Percentiles rank a stretch among this genome's conserved stretches.
Evolutionary conservation across 2,113 vertebrate species (phyloP).

Genomic region (Podiceps cristatus): DNA sequence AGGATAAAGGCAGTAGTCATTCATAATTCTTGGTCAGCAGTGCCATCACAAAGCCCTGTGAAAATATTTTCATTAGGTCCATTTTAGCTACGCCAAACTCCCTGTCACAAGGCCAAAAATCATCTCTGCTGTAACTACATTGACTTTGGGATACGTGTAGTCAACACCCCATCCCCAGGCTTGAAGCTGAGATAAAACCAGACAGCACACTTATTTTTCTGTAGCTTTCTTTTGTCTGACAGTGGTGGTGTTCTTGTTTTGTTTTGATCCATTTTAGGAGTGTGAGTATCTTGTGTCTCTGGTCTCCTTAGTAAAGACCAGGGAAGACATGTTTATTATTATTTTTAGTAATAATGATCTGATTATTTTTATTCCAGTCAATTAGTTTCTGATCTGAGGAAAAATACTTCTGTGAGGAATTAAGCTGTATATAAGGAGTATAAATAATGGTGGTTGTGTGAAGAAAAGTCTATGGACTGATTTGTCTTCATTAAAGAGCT

Average conservation of each 20-base stretch:
- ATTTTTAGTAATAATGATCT: neutral
- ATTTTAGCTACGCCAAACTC: neutral
- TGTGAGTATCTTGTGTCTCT: neutral
- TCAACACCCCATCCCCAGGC: neutral
- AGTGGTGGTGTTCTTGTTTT: neutral
- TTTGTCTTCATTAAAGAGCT: neutral
- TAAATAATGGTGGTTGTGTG: neutral
- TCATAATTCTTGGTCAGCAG: neutral
- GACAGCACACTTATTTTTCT: neutral
- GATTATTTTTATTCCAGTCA: constrained; percentile 7
- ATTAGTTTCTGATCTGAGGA: neutral
- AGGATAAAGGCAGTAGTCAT: neutral
- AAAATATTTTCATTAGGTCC: neutral
- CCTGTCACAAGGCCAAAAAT: neutral
- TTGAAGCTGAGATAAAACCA: neutral
- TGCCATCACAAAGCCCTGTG: neutral
- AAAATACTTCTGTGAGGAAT: neutral
- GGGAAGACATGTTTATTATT: neutral
- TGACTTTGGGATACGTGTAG: neutral
- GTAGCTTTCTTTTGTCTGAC: neutral
- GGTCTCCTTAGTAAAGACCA: neutral
- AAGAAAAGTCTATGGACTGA: neutral
- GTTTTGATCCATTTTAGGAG: neutral
- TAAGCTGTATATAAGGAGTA: neutral
- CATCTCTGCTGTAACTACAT: neutral